Base-by-base conservation (phyloP, 2,888 invertebrate genomes). In the Rotaria sp. region DNA sequence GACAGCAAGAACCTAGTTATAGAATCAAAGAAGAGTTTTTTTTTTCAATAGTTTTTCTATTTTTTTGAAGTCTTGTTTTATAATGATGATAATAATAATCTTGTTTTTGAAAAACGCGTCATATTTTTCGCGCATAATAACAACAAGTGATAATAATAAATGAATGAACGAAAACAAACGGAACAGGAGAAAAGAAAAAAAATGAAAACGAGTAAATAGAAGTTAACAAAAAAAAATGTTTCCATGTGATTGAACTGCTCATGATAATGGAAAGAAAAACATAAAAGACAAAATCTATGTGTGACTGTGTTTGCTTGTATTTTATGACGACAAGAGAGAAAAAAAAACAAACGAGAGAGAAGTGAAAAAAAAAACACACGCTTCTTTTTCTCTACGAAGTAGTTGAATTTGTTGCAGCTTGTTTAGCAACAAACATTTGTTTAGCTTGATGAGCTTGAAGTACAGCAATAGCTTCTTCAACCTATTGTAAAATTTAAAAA, bases 361-460 rank as follows among this genome's bases (percentile, higher is more conserved):
- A 45, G 13, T 38, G 24, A 21, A 24, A 41, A 38, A 75, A 41
- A 26, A 24, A 41, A 59, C n/a, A n/a, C 13, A 30, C 11, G 26
- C n/a, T 59, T 2, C 3, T 24, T 30, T 35, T 18, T 67, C 52
- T 67, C 35, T 67, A 67, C 1, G 45, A 75, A 75, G 21, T 26
- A 75, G 45, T 26, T 24, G 41, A 75, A 26, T 26, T 41, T 4
- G 11, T 45, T 38, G 13, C 41, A 45, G 45, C 26, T 45, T 45
- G 45, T 80, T 80, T 80, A n/a, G 26, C 45, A 1, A n/a, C 13
- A 80, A 21, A 45, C 1, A n/a, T 45, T 80, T 86, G 86, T 38
- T 86, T 86, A 21, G 84, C 85, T 85, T 86, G 86, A 85, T 86
- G 86, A n/a, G 86, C 86, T 84, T 86, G 86, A 11, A 86, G 38